Evolutionary conservation across 2,113 vertebrate species (phyloP), one percentile per base, ranked within the genome.

Genomic region (Tupaia chinensis): DNA sequence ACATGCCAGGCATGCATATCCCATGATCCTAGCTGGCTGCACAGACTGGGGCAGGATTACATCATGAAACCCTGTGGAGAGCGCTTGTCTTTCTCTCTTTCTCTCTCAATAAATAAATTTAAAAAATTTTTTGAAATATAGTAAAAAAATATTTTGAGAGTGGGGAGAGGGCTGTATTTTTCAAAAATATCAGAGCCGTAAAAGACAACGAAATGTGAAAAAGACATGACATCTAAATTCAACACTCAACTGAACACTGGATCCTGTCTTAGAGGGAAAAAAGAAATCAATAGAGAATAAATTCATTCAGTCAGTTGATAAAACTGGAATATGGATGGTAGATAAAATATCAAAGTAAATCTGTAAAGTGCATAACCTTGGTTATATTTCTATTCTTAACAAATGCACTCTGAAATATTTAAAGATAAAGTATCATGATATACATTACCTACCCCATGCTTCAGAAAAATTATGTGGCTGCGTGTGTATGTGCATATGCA

Each of bases 311-410:
- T 66, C 25, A 53, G 2, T 0, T 19, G 20, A n/a, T 27, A 34
- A 86, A 63, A 44, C 1, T 56, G 19, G 29, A 14, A 32, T 23
- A 27, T 29, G 7, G 9, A 73, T 10, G 74, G 56, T 56, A 20
- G 60, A 73, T 66, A 5, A 80, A 90, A 32, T 77, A 89, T 9
- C 20, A 84, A 87, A 44, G 25, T 78, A 76, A 88, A 69, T 68
- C 32, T 20, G 23, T 34, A 58, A 53, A 83, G 34, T 61, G 32
- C 27, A 61, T 60, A 58, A 69, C 9, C 29, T 23, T 14, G 78
- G 68, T 78, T 32, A 34, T 53, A 81, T 66, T 89, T n/a, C 60
- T 60, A 19, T 89, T 88, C 53, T 87, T 88, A 88, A 23, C 13
- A 87, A 86, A 79, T 86, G 58, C 65, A 61, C n/a, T 23, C 8